Percentiles rank a stretch among this genome's conserved stretches.
phyloP scores from a whole-genome alignment of 2,113 vertebrate species.

The Eudyptes chrysolophus region DNA sequence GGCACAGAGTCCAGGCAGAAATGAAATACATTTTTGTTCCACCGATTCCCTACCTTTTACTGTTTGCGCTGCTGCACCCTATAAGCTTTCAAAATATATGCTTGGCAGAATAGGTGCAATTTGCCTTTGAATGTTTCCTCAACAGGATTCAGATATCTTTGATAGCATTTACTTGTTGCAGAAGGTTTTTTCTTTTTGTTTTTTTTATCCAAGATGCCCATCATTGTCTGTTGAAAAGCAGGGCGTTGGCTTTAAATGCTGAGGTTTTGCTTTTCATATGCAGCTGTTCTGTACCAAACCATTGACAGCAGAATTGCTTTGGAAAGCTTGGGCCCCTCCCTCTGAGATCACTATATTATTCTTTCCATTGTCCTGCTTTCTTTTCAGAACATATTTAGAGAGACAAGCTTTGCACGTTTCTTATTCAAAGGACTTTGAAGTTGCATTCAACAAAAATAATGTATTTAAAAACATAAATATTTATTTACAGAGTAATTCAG shows the following conservation, averaged over 20 bases:
- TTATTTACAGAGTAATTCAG: slow-evolving; percentile 45
- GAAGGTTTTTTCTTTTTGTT: not conserved
- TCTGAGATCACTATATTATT: slow-evolving; percentile 66
- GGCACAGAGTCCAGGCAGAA: not conserved
- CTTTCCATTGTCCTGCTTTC: slow-evolving; percentile 58
- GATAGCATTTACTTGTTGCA: slow-evolving; percentile 2
- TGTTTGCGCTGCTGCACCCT: not conserved
- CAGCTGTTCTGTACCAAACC: slow-evolving; percentile 52
- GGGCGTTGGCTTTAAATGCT: slow-evolving; percentile 60
- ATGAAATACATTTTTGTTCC: not conserved
- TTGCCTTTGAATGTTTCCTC: not conserved
- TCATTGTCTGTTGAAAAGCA: slow-evolving; percentile 52
- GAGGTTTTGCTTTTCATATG: slow-evolving; percentile 63
- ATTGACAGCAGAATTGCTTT: slow-evolving; percentile 60
- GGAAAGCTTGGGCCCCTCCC: slow-evolving; percentile 60
- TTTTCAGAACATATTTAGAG: slow-evolving; percentile 19
- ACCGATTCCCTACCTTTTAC: not conserved
- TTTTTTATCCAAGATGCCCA: slow-evolving; percentile 25
- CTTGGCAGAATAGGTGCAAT: not conserved
- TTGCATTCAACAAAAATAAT: slow-evolving; percentile 50
- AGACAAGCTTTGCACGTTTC: slow-evolving; percentile 19
- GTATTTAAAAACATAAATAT: slow-evolving; percentile 49
- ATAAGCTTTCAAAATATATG: not conserved
- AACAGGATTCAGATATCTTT: not conserved
- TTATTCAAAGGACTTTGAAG: slow-evolving; percentile 53